Evolutionary conservation across 2,797 vertebrate species (phyloP), one percentile per base, ranked within the genome.

Genomic region (Streptopelia turtur): DNA sequence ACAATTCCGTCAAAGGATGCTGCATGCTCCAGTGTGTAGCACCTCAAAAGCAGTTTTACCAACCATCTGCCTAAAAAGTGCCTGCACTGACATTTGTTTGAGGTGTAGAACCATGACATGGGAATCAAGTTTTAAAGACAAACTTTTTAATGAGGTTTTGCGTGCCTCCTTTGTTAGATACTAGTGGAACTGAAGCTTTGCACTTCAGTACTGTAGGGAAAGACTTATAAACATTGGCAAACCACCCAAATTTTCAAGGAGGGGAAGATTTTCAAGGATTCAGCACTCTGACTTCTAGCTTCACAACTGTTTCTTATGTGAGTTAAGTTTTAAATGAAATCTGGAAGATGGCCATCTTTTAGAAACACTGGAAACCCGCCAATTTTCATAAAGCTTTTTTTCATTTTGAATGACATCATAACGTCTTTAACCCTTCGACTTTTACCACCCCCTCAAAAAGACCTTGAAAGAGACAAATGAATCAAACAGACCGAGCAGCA

Each of bases 361-460:
- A 90, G 69, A 88, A 91, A 90, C 39, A 14, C 63, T 96, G 95
- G 91, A 77, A 89, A 89, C 65, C 60, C 5, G 89, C 95, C 96
- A 94, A n/a, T 78, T 86, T 86, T 43, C 8, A 0, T 94, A 59
- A 94, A 93, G 66, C 57, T 70, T 90, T 95, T 41, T 92, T 84
- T 76, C 15, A 55, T 96, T 82, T 91, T 83, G 74, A 94, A 89
- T 5, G 24, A 64, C 83, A 93, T 89, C 81, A 92, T 92, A 89
- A 74, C 28, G 21, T 90, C 64, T 89, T 93, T 95, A 95, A 90
- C 95, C 90, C 60, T 85, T 95, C 41, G 61, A 80, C 70, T 90
- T 94, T 89, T 87, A 90, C 94, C 94, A 80, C 94, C 93, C 90
- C 89, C 93, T 94, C 95, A 95, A 81, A 94, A 88, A 94, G 95